Conservation (phyloP, 2,113 vertebrate species). For the Ammospiza caudacuta region DNA sequence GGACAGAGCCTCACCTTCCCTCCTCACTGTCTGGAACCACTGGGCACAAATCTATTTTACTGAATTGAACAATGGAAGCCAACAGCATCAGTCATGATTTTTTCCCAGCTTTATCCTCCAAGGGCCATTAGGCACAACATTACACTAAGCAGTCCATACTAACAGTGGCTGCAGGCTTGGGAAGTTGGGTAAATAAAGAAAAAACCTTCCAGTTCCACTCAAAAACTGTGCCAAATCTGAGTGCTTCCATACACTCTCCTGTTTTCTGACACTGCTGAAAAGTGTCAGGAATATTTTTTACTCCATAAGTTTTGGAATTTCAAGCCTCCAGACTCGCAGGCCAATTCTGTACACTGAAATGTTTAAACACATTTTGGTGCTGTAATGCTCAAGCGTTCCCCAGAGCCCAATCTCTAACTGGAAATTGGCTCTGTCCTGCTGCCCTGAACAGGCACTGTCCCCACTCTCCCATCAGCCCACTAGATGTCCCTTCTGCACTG, state of each 20-base stretch:
- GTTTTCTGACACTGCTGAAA: neutral
- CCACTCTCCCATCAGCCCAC: neutral
- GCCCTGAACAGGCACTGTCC: neutral
- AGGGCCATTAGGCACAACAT: neutral
- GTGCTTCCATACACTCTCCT: neutral
- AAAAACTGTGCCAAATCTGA: neutral
- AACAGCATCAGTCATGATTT: neutral
- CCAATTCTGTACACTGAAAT: neutral
- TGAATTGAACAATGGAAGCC: neutral
- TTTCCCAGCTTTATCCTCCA: neutral
- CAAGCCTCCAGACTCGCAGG: neutral
- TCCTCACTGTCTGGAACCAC: neutral
- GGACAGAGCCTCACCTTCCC: neutral
- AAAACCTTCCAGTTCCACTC: neutral
- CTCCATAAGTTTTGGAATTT: neutral
- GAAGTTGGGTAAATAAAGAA: neutral
- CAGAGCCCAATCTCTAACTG: neutral
- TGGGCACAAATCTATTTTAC: neutral
- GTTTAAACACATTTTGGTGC: neutral
- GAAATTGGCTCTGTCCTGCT: neutral
- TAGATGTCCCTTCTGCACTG: conserved; percentile 32
- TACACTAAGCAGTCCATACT: neutral
- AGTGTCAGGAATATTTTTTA: neutral
- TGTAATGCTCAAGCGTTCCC: neutral
- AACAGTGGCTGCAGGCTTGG: neutral